Evolutionary conservation across 2,888 invertebrate genomes (phyloP).

Genomic region (Spodoptera picta): DNA sequence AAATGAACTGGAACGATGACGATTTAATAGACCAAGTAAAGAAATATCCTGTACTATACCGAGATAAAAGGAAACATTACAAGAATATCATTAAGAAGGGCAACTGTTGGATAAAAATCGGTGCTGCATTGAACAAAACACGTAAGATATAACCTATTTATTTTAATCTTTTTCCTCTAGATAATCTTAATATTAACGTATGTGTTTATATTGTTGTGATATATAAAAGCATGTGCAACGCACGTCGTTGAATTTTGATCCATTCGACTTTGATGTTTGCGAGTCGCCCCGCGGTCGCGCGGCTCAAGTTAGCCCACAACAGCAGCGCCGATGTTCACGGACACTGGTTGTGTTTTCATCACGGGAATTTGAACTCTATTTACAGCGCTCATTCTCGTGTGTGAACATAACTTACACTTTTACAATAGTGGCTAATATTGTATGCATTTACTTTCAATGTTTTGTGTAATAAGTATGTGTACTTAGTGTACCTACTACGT

Average conservation of each 20-base stretch:
- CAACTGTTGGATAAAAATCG: conserved; percentile 41
- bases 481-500: too few species aligned
- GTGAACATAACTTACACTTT: too few species aligned
- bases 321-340: too few species aligned
- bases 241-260: too few species aligned
- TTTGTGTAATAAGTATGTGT: not conserved
- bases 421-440: too few species aligned
- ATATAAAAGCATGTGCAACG: not conserved
- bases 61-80: conserved; percentile 27
- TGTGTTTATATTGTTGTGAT: not conserved
- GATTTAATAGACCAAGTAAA: conserved; percentile 39
- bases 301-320: too few species aligned
- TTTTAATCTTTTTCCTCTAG: not conserved
- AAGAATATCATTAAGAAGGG: conserved; percentile 29
- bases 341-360: too few species aligned
- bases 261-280: too few species aligned
- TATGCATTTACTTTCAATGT: too few species aligned
- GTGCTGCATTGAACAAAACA: conserved; percentile 21
- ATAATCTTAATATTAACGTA: not conserved
- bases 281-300: too few species aligned
- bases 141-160: conserved; percentile 18
- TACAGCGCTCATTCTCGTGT: too few species aligned
- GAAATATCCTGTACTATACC: conserved; percentile 40
- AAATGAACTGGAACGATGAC: conserved; percentile 37
- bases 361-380: too few species aligned